Evolutionary conservation across 2,797 vertebrate species (phyloP), one percentile per base, ranked within the genome.

Genomic region (Nannoperca australis): DNA sequence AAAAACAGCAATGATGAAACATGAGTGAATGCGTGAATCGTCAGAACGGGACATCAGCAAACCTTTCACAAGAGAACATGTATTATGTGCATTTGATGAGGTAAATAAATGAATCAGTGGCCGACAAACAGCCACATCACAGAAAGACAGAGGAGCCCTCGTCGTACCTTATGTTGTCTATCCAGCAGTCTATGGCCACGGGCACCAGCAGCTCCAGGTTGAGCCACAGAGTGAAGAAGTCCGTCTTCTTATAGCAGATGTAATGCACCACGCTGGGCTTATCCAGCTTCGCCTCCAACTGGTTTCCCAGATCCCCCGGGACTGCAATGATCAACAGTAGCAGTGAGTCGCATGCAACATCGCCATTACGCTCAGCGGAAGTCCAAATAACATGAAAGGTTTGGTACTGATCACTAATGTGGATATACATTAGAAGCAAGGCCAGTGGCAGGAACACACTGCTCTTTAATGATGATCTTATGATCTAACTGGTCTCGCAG

Each of bases 181-280:
- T 97, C 98, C 98, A 99, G 85, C 98, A 99, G 93, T 99, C 98
- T 73, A 99, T 99, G 89, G 97, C 95, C 14, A 98, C 89, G 0
- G 98, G 98, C 44, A 99, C 93, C 83, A 99, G 95, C 85, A 97
- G 95, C 87, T 99, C 98, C 50, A 99, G 92, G 91, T 99, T 99
- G 78, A 99, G 95, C 98, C 98, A 99, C 14, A 99, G 94, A 0
- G 98, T 99, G 92, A 98, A 99, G 90, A 97, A 83, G 7, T 97
- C 95, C 0, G 98, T 99, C 93, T 96, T 99, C 95, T 98, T 99
- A 64, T 96, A 97, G 89, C 98, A 99, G 85, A 99, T 93, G 81
- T 99, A 99, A 80, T 99, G 98, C 45, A 99, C 97, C 30, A 99
- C 98, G 0, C 96, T 95, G 27, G 98, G 96, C 88, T 99, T 99